Conservation (phyloP, 1,140 invertebrate species). For the Atta cephalotes region DNA sequence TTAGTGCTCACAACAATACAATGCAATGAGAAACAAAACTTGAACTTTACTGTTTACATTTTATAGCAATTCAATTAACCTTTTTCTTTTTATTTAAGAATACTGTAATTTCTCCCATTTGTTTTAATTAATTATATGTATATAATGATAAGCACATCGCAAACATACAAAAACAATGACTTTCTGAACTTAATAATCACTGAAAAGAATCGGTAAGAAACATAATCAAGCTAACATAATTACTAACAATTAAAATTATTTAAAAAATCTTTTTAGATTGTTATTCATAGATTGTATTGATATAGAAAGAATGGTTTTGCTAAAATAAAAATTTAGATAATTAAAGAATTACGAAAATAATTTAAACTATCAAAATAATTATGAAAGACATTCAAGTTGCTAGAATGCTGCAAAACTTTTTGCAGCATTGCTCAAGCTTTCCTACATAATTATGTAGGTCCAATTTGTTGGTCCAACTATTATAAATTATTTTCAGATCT, state of each 20-base stretch:
- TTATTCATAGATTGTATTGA: not conserved
- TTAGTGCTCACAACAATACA: slow-evolving; percentile 37
- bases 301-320: too few species aligned
- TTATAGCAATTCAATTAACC: not conserved
- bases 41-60: slow-evolving; percentile 1
- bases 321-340: too few species aligned
- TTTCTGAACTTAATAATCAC: not conserved
- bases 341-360: too few species aligned
- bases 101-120: not conserved
- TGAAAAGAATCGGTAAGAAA: not conserved
- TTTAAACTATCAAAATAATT: too few species aligned
- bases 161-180: not conserved
- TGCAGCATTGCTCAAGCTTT: too few species aligned
- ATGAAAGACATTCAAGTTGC: too few species aligned
- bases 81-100: not conserved
- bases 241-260: not conserved
- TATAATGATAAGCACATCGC: not conserved
- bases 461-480: too few species aligned
- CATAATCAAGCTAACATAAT: not conserved
- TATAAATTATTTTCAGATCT: too few species aligned
- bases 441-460: too few species aligned
- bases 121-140: not conserved
- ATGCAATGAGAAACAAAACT: not conserved
- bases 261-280: not conserved
- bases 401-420: too few species aligned